phyloP scores from a whole-genome alignment of 37 sponge, comb jelly and placozoan genomes.

The Ephydatia muelleri region DNA sequence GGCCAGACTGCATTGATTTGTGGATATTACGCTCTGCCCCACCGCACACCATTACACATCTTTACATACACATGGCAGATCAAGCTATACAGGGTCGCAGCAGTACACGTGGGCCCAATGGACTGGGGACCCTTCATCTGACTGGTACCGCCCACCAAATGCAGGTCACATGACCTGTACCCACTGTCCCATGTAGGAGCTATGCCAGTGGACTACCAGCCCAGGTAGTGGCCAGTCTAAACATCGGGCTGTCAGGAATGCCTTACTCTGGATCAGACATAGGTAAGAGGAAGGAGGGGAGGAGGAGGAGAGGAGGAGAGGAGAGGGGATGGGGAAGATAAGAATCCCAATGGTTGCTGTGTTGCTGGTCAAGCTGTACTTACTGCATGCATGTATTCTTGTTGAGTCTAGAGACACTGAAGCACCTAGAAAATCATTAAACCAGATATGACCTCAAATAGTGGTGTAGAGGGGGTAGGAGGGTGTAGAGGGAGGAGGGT shows the following conservation, averaged over 20 bases:
- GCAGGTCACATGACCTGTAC: background rate
- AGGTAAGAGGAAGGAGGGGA: slow-evolving; percentile 4
- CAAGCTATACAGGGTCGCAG: slow-evolving; percentile 60
- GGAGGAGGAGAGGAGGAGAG: background rate
- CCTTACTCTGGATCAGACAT: slow-evolving; percentile 72
- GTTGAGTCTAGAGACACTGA: too few species aligned
- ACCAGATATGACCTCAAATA: too few species aligned
- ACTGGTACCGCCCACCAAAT: slow-evolving; percentile 28
- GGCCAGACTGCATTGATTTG: background rate
- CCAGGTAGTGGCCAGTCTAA: slow-evolving; percentile 56
- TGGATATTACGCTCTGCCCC: too few species aligned
- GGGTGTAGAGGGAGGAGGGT: background rate
- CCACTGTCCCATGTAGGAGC: slow-evolving; percentile 22
- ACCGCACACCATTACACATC: background rate
- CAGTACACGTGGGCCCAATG: slow-evolving; percentile 66
- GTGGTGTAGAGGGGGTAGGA: background rate
- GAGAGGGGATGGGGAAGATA: too few species aligned
- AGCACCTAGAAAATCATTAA: too few species aligned
- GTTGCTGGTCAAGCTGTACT: too few species aligned
- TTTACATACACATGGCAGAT: slow-evolving; percentile 18
- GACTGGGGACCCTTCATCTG: slow-evolving; percentile 71
- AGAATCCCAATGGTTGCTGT: too few species aligned
- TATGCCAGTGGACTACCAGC: slow-evolving; percentile 67
- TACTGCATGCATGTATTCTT: too few species aligned
- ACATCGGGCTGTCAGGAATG: slow-evolving; percentile 66